Conservation (phyloP, 2,888 invertebrate genomes). For the Eudiplozoon nipponicum region DNA sequence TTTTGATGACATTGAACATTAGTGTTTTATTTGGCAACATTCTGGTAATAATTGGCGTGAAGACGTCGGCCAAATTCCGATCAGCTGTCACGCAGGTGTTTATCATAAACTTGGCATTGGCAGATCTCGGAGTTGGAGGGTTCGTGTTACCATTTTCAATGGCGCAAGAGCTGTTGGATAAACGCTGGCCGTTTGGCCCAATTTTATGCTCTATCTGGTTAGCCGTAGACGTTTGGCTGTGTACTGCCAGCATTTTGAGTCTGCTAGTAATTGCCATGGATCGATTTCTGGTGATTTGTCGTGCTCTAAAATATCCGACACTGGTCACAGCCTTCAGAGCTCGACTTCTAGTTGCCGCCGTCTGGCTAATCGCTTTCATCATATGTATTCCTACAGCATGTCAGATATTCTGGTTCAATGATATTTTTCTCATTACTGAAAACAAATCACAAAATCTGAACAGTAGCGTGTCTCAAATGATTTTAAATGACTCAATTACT, state of each 20-base stretch:
- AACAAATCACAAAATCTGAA: no score
- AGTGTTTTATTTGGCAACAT: conserved; percentile 64
- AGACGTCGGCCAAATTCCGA: conserved; percentile 48
- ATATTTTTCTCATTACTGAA: no score
- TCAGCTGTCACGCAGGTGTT: conserved; percentile 67
- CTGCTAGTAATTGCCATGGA: conserved; percentile 68
- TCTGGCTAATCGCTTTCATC: conserved; percentile 8
- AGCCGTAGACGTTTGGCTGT: conserved; percentile 48
- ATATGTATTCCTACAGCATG: conserved; percentile 10
- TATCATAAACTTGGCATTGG: conserved; percentile 73
- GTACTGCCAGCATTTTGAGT: conserved; percentile 41
- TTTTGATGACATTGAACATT: no score
- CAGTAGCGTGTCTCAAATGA: no score
- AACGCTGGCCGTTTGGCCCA: conserved; percentile 61
- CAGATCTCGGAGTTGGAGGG: conserved; percentile 69
- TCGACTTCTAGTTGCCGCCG: conserved; percentile 7
- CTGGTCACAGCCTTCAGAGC: conserved; percentile 34
- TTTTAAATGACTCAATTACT: no score
- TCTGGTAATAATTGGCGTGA: conserved; percentile 61
- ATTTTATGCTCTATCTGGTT: conserved; percentile 83
- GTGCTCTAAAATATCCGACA: conserved; percentile 70
- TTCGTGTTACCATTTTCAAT: conserved; percentile 78
- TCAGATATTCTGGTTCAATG: no score
- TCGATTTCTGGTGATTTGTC: conserved; percentile 63
- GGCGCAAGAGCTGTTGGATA: conserved; percentile 42